Percentiles rank a stretch among this genome's conserved stretches.
phyloP scores from a whole-genome alignment of 2,797 vertebrate genomes.

The Neosalanx taihuensis region DNA sequence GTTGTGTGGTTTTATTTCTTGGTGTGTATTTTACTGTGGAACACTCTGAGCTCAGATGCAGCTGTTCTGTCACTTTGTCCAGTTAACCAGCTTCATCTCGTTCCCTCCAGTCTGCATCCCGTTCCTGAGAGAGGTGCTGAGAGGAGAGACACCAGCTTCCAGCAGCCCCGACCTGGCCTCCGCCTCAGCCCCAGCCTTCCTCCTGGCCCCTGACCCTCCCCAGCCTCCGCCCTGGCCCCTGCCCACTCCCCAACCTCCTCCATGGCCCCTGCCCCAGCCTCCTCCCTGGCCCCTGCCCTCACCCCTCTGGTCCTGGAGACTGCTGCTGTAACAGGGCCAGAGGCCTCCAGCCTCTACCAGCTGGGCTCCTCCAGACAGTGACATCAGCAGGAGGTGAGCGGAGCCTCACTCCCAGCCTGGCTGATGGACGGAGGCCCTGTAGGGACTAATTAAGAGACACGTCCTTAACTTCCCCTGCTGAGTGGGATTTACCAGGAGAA shows the following conservation, averaged over 20 bases:
- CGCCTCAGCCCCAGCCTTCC: neutral
- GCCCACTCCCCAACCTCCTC: too few relatives aligned
- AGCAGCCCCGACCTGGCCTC: slow-evolving; percentile 14
- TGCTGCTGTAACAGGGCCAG: slow-evolving; percentile 22
- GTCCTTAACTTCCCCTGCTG: slow-evolving; percentile 37
- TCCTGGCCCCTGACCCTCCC: too few relatives aligned
- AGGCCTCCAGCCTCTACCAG: slow-evolving; percentile 37
- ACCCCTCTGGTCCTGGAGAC: slow-evolving; percentile 14
- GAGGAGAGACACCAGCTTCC: slow-evolving; percentile 48
- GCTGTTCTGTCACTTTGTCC: too few relatives aligned
- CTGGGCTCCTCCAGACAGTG: slow-evolving; percentile 43
- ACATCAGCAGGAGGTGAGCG: slow-evolving; percentile 52
- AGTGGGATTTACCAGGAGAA: slow-evolving; percentile 41
- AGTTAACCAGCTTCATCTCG: neutral
- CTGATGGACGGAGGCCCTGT: slow-evolving; percentile 24
- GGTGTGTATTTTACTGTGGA: too few relatives aligned
- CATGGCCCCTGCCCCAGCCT: too few relatives aligned
- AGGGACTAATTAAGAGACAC: slow-evolving; percentile 11
- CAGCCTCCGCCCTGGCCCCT: too few relatives aligned
- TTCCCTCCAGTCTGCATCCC: slow-evolving; percentile 57
- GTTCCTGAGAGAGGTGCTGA: slow-evolving; percentile 58
- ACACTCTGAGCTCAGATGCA: too few relatives aligned
- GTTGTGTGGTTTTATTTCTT: too few relatives aligned
- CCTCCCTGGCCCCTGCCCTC: too few relatives aligned
- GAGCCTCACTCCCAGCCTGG: slow-evolving; percentile 24